Evolutionary conservation across 1,140 invertebrate species (phyloP).

Genomic region (Zaprionus taronus): DNA sequence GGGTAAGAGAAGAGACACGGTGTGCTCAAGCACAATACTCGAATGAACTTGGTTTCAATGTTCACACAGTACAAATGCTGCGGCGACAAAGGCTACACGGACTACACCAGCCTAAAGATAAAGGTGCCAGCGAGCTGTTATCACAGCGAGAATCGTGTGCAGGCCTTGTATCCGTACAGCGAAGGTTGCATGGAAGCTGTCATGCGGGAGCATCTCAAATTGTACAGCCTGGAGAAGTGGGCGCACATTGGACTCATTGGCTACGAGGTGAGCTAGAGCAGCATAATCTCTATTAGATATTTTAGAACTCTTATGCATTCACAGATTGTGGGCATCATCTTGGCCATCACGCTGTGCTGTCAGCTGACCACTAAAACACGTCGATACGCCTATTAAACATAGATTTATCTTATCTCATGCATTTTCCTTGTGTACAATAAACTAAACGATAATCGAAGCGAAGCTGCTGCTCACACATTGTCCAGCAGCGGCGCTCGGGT

Average conservation of each 20-base stretch:
- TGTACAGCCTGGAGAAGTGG: constrained; percentile 71
- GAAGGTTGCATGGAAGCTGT: constrained; percentile 72
- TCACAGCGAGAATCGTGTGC: constrained; percentile 59
- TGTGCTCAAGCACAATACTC: neutral
- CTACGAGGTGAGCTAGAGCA: constrained; percentile 62
- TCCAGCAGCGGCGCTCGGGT: constrained; percentile 58
- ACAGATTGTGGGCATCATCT: constrained; percentile 69
- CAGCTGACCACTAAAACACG: constrained; percentile 72
- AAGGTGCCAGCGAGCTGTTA: constrained; percentile 71
- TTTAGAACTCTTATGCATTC: constrained; percentile 8
- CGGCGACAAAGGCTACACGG: constrained; percentile 56
- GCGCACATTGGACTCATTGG: constrained; percentile 64
- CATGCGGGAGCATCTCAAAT: constrained; percentile 55
- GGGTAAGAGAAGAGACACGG: constrained; percentile 17
- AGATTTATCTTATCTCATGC: constrained; percentile 45
- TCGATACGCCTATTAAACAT: constrained; percentile 64
- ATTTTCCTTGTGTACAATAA: constrained; percentile 59
- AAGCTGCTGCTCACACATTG: constrained; percentile 40
- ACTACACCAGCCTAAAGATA: constrained; percentile 58
- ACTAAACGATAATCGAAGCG: constrained; percentile 36
- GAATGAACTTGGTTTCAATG: neutral
- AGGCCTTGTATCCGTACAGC: constrained; percentile 65
- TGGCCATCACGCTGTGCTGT: constrained; percentile 70
- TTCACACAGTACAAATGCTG: constrained; percentile 70
- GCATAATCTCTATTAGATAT: neutral